These are phyloP conservation scores for Silurus lanzhouensis DNA, from an alignment of 2,797 vertebrate genomes.

Conservation along the genomic window DNA sequence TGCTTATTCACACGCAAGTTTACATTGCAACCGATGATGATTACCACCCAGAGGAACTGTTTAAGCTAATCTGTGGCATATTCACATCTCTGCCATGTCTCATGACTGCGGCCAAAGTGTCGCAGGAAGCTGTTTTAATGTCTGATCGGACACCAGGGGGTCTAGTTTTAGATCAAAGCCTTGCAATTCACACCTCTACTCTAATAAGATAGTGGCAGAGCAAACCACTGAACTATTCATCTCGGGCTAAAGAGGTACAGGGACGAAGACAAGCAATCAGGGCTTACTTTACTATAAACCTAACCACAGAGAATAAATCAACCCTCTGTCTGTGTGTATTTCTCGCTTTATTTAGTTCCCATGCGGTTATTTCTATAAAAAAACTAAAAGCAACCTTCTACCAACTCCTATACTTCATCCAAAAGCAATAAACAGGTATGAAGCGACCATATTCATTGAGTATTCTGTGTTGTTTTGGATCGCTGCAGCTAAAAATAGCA, in stretches of 20 bases:
- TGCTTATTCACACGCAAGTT: background rate
- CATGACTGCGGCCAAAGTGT: background rate
- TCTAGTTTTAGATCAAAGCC: conserved; percentile 60
- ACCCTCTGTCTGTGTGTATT: background rate
- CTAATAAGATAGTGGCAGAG: conserved; percentile 50
- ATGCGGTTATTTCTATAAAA: background rate
- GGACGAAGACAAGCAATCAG: conserved; percentile 11
- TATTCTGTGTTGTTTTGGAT: conserved; percentile 8
- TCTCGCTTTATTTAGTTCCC: background rate
- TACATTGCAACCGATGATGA: background rate
- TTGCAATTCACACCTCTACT: conserved; percentile 51
- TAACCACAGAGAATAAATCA: conserved; percentile 36
- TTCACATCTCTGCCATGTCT: background rate
- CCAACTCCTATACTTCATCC: background rate
- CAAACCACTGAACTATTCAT: conserved; percentile 41
- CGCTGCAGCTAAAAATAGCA: conserved; percentile 25
- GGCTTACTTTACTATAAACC: conserved; percentile 26
- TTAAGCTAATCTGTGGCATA: background rate
- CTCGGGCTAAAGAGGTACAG: conserved; percentile 33
- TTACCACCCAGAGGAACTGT: background rate
- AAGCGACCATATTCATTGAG: background rate
- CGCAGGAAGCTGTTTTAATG: conserved; percentile 22
- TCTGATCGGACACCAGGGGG: conserved; percentile 31
- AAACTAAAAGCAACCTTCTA: background rate
- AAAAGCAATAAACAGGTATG: conserved; percentile 16